phyloP scores from a whole-genome alignment of 1,140 invertebrate genomes.

The Aradophagus sp. region DNA sequence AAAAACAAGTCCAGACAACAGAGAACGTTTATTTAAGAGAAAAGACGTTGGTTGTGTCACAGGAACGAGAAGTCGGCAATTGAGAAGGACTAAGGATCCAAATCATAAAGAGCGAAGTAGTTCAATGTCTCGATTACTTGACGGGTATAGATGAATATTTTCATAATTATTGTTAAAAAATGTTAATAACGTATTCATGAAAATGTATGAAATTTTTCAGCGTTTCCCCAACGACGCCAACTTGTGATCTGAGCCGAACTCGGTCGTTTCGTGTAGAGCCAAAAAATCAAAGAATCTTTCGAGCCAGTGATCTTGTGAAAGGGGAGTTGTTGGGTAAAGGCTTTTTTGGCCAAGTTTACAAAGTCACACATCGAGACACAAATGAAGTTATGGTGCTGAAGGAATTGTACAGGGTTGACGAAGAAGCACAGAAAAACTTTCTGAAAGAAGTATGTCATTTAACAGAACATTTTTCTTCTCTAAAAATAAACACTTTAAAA shows the following conservation, averaged over 20 bases:
- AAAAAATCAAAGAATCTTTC: conserved; percentile 88
- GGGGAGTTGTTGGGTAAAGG: conserved; percentile 93
- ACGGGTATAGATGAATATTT: too few relatives aligned
- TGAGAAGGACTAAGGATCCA: conserved; percentile 75
- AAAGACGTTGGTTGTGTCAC: conserved; percentile 80
- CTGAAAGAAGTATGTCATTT: conserved; percentile 86
- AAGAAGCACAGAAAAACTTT: conserved; percentile 95
- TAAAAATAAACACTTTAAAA: too few relatives aligned
- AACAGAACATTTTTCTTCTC: too few relatives aligned
- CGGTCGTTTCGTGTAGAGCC: conserved; percentile 91
- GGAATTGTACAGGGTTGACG: conserved; percentile 93
- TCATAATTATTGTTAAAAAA: too few relatives aligned
- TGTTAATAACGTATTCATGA: neutral
- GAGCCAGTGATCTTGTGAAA: conserved; percentile 90
- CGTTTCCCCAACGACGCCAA: conserved; percentile 67
- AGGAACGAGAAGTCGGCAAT: conserved; percentile 76
- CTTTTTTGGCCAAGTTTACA: conserved; percentile 94
- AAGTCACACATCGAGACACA: conserved; percentile 92
- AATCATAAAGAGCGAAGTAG: conserved; percentile 87
- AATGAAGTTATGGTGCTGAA: conserved; percentile 96
- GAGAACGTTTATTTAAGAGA: conserved; percentile 81
- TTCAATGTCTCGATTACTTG: conserved; percentile 88
- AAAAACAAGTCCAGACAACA: conserved; percentile 73
- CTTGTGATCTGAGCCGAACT: conserved; percentile 86
- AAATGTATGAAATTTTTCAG: too few relatives aligned